Percentiles rank a stretch among this genome's conserved stretches.
Evolutionary conservation across 2,113 vertebrate species (phyloP).

Genomic region (Leptosomus discolor): DNA sequence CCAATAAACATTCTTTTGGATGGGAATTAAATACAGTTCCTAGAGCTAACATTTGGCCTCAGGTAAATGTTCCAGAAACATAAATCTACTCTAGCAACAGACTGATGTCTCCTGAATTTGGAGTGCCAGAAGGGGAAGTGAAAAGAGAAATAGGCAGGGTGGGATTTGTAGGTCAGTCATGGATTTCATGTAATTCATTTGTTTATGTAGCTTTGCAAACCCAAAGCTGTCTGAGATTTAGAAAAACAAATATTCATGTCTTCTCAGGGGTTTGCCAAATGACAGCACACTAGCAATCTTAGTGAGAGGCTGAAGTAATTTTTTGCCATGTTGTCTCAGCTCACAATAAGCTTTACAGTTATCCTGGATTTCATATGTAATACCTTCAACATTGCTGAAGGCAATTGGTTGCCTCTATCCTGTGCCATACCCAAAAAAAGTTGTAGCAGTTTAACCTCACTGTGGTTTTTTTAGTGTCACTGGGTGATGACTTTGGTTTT

Average conservation of each 20-base stretch:
- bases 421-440: not conserved
- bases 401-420: not conserved
- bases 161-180: constrained; percentile 19
- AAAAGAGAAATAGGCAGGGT: not conserved
- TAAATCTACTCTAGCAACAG: not conserved
- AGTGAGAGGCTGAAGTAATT: not conserved
- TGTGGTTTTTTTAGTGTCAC: not conserved
- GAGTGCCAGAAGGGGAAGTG: not conserved
- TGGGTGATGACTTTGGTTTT: not conserved
- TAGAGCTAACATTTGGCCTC: not conserved
- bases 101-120: constrained; percentile 9
- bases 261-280: not conserved
- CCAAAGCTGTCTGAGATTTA: constrained; percentile 3
- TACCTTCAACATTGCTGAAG: not conserved
- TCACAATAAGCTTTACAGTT: not conserved
- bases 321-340: not conserved
- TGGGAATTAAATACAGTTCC: not conserved
- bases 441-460: not conserved
- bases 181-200: constrained; percentile 48
- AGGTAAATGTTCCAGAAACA: constrained; percentile 27
- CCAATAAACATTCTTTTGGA: not conserved
- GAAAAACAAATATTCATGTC: not conserved
- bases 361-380: not conserved
- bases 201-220: constrained; percentile 28
- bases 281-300: not conserved